These are phyloP conservation scores for Zelleria hepariella DNA, from an alignment of 2,888 invertebrate species.

Conservation along the genomic window DNA sequence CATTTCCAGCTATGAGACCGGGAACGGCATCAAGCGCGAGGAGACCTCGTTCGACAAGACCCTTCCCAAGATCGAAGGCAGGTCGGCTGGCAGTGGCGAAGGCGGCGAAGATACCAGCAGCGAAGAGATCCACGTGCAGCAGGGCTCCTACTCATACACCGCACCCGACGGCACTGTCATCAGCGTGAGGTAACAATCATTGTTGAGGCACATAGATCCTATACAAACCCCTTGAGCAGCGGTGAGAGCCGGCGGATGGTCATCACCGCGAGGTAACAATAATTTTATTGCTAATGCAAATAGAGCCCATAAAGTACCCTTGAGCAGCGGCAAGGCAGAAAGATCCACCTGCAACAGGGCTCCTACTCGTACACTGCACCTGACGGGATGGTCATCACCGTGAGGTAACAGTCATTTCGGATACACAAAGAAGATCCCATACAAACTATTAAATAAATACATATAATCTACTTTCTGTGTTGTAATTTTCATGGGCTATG, in stretches of 20 bases:
- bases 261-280: too few species aligned
- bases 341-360: slow-evolving; percentile 75
- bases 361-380: slow-evolving; percentile 80
- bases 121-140: slow-evolving; percentile 73
- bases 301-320: too few species aligned
- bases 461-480: too few species aligned
- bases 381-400: slow-evolving; percentile 76
- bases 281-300: too few species aligned
- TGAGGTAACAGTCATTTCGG: too few species aligned
- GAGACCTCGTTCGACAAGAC: slow-evolving; percentile 80
- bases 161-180: slow-evolving; percentile 79
- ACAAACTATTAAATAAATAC: too few species aligned
- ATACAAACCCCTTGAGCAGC: too few species aligned
- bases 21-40: slow-evolving; percentile 83
- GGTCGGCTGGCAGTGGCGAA: slow-evolving; percentile 56
- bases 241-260: too few species aligned
- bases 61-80: slow-evolving; percentile 53
- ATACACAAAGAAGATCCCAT: too few species aligned
- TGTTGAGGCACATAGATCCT: too few species aligned
- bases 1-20: slow-evolving; percentile 78
- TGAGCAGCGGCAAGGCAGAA: too few species aligned
- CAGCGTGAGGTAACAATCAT: slow-evolving; percentile 60
- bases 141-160: slow-evolving; percentile 78
- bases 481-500: too few species aligned
- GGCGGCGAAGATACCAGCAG: slow-evolving; percentile 71